These are phyloP conservation scores for Hybos culiciformis DNA, from an alignment of 2,888 invertebrate species.

Conservation along the genomic window DNA sequence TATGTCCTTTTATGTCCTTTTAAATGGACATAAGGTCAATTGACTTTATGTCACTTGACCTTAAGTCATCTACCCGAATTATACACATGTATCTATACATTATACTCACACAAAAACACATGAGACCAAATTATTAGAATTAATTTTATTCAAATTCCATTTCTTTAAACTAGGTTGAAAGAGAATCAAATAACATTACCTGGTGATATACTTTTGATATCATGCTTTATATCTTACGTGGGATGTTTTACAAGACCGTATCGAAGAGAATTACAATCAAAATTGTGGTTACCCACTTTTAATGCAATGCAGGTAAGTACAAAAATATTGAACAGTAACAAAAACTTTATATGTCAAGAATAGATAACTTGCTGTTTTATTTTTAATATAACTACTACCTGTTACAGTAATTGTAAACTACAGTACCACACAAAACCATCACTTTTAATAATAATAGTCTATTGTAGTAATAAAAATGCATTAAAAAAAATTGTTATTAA, in stretches of 20 bases:
- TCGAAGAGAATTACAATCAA: conserved; percentile 59
- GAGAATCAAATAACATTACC: conserved; percentile 64
- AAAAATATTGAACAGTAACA: background rate
- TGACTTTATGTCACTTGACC: too few relatives aligned
- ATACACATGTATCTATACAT: too few relatives aligned
- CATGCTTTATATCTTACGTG: conserved; percentile 89
- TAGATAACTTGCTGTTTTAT: too few relatives aligned
- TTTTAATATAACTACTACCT: too few relatives aligned
- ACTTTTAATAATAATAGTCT: too few relatives aligned
- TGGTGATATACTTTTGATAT: conserved; percentile 76
- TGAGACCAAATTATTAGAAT: background rate
- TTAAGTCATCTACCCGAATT: too few relatives aligned
- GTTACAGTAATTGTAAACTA: too few relatives aligned
- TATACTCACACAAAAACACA: background rate
- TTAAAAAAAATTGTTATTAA: background rate
- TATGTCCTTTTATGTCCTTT: too few relatives aligned
- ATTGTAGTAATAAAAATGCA: too few relatives aligned
- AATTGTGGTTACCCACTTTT: conserved; percentile 72
- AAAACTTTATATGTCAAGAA: background rate
- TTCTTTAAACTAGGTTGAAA: conserved; percentile 40
- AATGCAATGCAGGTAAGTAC: conserved; percentile 43
- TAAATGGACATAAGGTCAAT: too few relatives aligned
- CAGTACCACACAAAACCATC: too few relatives aligned
- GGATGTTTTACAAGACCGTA: conserved; percentile 85
- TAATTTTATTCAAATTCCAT: conserved; percentile 20